Conservation (phyloP, 2,797 vertebrate genomes). For the Oryzias sinensis region DNA sequence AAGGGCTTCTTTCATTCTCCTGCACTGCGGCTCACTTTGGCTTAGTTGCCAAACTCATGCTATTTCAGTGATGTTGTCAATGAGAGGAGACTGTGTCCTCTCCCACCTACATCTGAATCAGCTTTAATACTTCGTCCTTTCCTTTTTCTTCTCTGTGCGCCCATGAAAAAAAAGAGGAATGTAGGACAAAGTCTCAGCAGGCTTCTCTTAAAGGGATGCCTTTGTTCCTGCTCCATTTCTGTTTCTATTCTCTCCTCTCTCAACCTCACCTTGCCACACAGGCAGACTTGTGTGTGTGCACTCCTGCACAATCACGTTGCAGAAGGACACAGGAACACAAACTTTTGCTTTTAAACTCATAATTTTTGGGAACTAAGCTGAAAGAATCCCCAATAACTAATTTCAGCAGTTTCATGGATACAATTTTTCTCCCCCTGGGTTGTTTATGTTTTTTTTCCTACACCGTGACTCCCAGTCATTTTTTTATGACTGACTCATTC, state of each 20-base stretch:
- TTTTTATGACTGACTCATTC: constrained; percentile 1
- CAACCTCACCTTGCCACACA: constrained; percentile 39
- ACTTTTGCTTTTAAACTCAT: too few species aligned
- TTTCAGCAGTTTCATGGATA: too few species aligned
- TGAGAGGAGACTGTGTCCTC: constrained; percentile 53
- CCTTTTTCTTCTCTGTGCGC: constrained; percentile 48
- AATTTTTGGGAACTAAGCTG: too few species aligned
- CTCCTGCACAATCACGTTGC: constrained; percentile 50
- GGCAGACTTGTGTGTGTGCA: constrained; percentile 20
- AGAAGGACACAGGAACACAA: constrained; percentile 2
- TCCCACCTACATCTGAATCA: constrained; percentile 53
- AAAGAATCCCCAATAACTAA: too few species aligned
- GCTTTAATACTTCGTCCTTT: constrained; percentile 63
- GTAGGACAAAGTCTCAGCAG: constrained; percentile 74
- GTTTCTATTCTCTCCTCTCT: constrained; percentile 55
- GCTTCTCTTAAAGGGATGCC: constrained; percentile 75
- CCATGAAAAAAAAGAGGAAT: constrained; percentile 68
- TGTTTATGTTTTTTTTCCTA: constrained; percentile 6
- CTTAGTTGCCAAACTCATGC: constrained; percentile 56
- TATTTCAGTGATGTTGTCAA: constrained; percentile 66
- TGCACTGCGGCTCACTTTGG: constrained; percentile 41
- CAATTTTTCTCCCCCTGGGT: neutral
- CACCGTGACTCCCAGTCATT: too few species aligned
- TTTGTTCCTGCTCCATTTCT: constrained; percentile 76
- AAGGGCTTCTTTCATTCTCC: constrained; percentile 30